Evolutionary conservation across 2,888 invertebrate genomes (phyloP).

Genomic region (Tachina fera): DNA sequence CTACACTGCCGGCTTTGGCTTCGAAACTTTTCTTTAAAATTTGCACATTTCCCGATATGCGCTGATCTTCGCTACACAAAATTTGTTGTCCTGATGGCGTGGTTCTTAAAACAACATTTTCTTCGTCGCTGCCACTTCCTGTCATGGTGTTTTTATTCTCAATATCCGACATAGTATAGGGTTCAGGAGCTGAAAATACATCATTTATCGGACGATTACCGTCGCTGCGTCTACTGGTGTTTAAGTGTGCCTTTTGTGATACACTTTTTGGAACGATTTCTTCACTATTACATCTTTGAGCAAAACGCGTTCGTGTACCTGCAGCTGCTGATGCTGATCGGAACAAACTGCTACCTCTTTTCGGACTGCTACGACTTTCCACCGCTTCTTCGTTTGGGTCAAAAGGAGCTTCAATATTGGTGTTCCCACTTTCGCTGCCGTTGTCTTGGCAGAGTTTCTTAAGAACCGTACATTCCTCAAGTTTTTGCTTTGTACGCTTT

Average conservation of each 20-base stretch:
- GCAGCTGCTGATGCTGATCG: constrained; percentile 80
- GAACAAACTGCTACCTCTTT: constrained; percentile 77
- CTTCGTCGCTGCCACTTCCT: constrained; percentile 72
- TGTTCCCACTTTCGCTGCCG: constrained; percentile 70
- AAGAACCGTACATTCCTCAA: constrained; percentile 84
- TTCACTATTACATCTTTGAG: constrained; percentile 82
- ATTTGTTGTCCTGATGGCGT: constrained; percentile 61
- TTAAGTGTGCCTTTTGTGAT: constrained; percentile 24
- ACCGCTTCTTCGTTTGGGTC: constrained; percentile 50
- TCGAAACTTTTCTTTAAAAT: constrained; percentile 95
- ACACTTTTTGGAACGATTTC: constrained; percentile 79
- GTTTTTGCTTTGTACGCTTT: constrained; percentile 87
- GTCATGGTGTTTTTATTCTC: constrained; percentile 76
- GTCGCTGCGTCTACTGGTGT: constrained; percentile 71
- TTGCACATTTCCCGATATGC: constrained; percentile 89
- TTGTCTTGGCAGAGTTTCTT: constrained; percentile 81
- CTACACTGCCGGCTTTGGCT: constrained; percentile 85
- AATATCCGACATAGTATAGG: constrained; percentile 79
- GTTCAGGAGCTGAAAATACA: constrained; percentile 85
- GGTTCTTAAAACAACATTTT: constrained; percentile 76
- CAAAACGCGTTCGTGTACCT: constrained; percentile 78
- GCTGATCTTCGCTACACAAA: constrained; percentile 78
- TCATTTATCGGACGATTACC: constrained; percentile 73
- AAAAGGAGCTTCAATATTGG: constrained; percentile 61
- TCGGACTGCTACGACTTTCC: constrained; percentile 48